Percentiles rank a stretch among this genome's conserved stretches.
Evolutionary conservation across 2,888 invertebrate genomes (phyloP).

Genomic region (Quadroppia sp.): DNA sequence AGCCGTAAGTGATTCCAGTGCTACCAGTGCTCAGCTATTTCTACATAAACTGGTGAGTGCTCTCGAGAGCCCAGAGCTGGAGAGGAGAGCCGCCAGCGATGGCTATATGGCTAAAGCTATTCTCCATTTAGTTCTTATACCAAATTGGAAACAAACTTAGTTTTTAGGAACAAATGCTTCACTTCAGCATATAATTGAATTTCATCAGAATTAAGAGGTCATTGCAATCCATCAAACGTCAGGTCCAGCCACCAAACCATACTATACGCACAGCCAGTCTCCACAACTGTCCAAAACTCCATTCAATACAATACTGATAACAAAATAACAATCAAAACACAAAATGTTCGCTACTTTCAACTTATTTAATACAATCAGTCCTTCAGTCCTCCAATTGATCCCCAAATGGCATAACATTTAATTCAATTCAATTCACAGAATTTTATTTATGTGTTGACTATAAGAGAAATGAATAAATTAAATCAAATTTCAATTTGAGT

Average conservation of each 20-base stretch:
- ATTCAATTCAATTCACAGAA: not conserved
- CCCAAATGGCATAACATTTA: not conserved
- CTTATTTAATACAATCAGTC: constrained; percentile 4
- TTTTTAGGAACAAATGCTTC: constrained; percentile 28
- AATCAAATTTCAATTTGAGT: not conserved
- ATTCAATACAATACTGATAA: not conserved
- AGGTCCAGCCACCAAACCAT: constrained; percentile 25
- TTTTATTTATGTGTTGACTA: not conserved
- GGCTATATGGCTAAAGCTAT: not conserved
- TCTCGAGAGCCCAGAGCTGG: not conserved
- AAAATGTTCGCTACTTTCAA: not conserved
- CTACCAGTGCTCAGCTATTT: not conserved
- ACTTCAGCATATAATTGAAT: constrained; percentile 29
- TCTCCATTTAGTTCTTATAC: constrained; percentile 25
- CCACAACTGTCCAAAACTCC: not conserved
- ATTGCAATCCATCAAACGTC: constrained; percentile 34
- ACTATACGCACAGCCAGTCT: not conserved
- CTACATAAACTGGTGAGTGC: constrained; percentile 1
- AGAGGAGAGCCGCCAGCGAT: not conserved
- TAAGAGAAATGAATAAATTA: too few relatives aligned
- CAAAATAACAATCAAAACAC: not conserved
- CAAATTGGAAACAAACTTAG: constrained; percentile 31
- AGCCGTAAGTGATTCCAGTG: not conserved
- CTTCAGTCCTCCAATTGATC: not conserved
- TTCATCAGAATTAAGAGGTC: constrained; percentile 36